Evolutionary conservation across 2,888 invertebrate species (phyloP).

Genomic region (Polydrusus cervinus): DNA sequence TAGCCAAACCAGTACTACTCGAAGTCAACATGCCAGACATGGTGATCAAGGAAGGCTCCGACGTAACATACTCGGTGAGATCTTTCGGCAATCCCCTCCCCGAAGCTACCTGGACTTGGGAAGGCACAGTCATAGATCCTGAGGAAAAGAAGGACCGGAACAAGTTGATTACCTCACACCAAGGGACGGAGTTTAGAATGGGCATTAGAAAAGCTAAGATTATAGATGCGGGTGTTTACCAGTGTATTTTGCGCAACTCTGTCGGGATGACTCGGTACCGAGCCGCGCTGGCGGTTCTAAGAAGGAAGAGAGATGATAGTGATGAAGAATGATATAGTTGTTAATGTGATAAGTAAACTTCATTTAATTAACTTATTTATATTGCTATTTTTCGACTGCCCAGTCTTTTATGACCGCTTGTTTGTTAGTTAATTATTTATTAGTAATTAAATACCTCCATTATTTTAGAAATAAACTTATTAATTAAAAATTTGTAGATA

Average conservation of each 20-base stretch:
- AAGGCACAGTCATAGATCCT: conserved; percentile 40
- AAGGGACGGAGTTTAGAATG: conserved; percentile 47
- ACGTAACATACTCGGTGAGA: conserved; percentile 48
- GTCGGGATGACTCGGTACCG: conserved; percentile 41
- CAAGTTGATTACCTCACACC: conserved; percentile 50
- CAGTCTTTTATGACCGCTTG: no score
- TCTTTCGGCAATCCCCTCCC: conserved; percentile 49
- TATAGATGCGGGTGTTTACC: conserved; percentile 51
- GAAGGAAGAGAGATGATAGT: conserved; percentile 42
- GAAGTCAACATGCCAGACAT: conserved; percentile 48
- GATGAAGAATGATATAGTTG: neutral
- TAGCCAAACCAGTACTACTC: conserved; percentile 51
- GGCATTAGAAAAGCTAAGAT: conserved; percentile 48
- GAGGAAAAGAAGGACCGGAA: conserved; percentile 48
- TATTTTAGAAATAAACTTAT: neutral
- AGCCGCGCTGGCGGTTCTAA: conserved; percentile 45
- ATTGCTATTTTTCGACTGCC: no score
- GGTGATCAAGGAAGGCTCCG: conserved; percentile 50
- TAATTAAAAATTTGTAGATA: no score
- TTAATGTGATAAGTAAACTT: no score
- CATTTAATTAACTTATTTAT: no score
- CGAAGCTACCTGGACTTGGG: conserved; percentile 52
- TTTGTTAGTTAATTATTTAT: neutral
- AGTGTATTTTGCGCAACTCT: conserved; percentile 49
- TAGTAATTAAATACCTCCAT: no score